Conservation (phyloP, 1,140 invertebrate genomes). For the Drosophila bipectinata region DNA sequence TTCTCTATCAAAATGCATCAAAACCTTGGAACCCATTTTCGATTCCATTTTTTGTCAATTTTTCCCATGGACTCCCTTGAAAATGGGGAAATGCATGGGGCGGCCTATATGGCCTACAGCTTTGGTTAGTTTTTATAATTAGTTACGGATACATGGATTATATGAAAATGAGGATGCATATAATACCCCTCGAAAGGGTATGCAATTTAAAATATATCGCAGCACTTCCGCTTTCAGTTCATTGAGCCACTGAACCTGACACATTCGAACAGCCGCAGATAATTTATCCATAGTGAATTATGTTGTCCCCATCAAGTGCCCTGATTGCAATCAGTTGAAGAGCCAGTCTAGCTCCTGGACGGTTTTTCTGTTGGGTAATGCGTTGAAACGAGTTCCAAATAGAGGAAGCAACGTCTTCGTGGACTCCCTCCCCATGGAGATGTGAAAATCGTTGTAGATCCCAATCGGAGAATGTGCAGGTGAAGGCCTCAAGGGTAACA, state of each 20-base stretch:
- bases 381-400: conserved; percentile 57
- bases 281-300: conserved; percentile 64
- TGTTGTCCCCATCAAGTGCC: conserved; percentile 65
- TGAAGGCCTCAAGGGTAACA: conserved; percentile 63
- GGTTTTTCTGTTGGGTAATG: conserved; percentile 43
- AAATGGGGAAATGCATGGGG: no score
- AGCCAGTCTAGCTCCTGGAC: conserved; percentile 31
- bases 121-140: no score
- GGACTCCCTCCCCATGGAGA: conserved; percentile 42
- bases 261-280: conserved; percentile 29
- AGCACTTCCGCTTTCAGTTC: conserved; percentile 9
- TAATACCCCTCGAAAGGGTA: not conserved
- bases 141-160: no score
- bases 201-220: not conserved
- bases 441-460: conserved; percentile 68
- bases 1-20: no score
- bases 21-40: no score
- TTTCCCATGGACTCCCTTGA: no score
- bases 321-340: conserved; percentile 39
- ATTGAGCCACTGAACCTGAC: conserved; percentile 22
- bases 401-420: conserved; percentile 23
- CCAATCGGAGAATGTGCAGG: conserved; percentile 57
- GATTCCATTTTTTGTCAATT: no score
- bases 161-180: no score
- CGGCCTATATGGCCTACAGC: no score